A percentile compares a stretch with the other conserved stretches of the same genome.
These are phyloP conservation scores for Tachuris rubrigastra DNA, from an alignment of 2,113 vertebrate species.

Conservation along the genomic window DNA sequence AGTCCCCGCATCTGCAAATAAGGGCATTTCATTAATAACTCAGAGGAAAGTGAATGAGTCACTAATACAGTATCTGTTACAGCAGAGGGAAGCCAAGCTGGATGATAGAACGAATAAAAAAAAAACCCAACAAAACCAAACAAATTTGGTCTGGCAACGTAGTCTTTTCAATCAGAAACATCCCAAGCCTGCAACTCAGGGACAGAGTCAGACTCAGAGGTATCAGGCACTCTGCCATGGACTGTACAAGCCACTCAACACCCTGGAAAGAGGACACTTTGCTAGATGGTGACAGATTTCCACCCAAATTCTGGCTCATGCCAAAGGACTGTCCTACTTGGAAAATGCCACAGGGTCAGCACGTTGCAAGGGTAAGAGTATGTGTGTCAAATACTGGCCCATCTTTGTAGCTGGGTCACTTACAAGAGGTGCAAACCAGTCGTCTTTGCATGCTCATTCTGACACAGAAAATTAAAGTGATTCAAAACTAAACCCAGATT, in stretches of 20 bases:
- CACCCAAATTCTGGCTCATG: background rate
- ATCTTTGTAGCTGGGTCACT: background rate
- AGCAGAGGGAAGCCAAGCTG: background rate
- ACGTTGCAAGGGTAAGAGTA: background rate
- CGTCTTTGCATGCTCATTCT: background rate
- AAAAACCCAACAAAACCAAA: background rate
- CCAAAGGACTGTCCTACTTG: background rate
- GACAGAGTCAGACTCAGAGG: background rate
- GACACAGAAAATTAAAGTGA: background rate
- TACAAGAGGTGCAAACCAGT: background rate
- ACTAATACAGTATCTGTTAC: background rate
- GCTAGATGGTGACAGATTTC: background rate
- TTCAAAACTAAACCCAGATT: background rate
- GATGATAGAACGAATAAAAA: background rate
- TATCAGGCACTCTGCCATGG: background rate
- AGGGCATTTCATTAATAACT: background rate
- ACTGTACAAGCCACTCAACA: background rate
- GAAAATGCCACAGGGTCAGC: background rate
- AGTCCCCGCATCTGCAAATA: background rate
- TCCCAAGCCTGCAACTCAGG: background rate
- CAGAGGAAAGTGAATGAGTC: background rate
- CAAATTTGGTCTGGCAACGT: background rate
- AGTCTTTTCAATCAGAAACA: background rate
- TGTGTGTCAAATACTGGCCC: background rate
- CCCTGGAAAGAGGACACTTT: background rate